Percentiles rank a stretch among this genome's conserved stretches.
Evolutionary conservation across 2,113 vertebrate genomes (phyloP).

Genomic region (Melanocharis versteri): DNA sequence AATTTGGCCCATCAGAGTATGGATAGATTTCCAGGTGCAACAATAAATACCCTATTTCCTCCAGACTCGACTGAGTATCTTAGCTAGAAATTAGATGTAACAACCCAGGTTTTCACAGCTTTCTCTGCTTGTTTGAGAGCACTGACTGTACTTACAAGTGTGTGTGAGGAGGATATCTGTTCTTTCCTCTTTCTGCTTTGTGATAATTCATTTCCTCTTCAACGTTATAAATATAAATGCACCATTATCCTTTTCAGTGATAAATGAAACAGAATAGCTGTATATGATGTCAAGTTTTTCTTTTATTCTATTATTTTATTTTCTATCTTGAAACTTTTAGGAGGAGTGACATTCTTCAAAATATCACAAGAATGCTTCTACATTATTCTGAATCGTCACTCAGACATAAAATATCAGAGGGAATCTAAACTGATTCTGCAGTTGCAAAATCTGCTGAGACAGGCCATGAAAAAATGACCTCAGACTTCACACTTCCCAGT

Average conservation of each 20-base stretch:
- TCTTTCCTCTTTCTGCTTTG: background rate
- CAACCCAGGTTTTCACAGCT: background rate
- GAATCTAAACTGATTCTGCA: background rate
- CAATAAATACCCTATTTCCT: background rate
- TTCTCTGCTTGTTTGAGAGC: background rate
- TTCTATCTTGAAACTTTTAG: constrained; percentile 41
- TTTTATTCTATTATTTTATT: constrained; percentile 50
- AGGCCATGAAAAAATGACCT: constrained; percentile 21
- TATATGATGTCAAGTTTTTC: constrained; percentile 33
- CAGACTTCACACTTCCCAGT: constrained; percentile 35
- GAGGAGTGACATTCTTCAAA: constrained; percentile 17
- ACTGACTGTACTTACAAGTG: background rate
- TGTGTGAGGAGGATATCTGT: background rate
- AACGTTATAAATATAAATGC: background rate
- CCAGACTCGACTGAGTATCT: background rate
- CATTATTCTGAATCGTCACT: constrained; percentile 43
- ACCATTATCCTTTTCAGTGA: constrained; percentile 17
- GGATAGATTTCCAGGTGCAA: background rate
- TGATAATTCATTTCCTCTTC: constrained; percentile 56
- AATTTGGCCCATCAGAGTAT: background rate
- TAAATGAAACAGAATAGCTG: constrained; percentile 22
- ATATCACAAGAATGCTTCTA: constrained; percentile 47
- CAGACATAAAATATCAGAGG: background rate
- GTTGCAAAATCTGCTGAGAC: constrained; percentile 29
- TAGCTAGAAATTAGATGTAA: background rate